These are phyloP conservation scores for Agrilus biguttatus DNA, from an alignment of 2,888 invertebrate genomes.

Conservation along the genomic window DNA sequence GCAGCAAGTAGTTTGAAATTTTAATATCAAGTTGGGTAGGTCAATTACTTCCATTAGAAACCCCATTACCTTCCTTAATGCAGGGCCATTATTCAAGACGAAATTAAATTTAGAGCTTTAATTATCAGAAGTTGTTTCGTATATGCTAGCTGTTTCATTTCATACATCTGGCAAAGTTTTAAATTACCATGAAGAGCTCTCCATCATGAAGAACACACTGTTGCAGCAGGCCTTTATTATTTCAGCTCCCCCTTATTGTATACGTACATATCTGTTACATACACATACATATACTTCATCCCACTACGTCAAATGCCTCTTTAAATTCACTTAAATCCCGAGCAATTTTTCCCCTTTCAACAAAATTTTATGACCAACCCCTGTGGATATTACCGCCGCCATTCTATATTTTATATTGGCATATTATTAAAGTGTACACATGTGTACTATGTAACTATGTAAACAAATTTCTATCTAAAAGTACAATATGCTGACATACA, in stretches of 20 bases:
- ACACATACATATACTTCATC: constrained; percentile 1
- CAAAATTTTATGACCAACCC: too few relatives aligned
- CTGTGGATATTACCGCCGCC: too few relatives aligned
- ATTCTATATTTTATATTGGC: too few relatives aligned
- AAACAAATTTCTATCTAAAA: too few relatives aligned
- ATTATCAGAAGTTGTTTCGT: constrained; percentile 12
- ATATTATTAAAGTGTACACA: too few relatives aligned
- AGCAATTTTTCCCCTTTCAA: too few relatives aligned
- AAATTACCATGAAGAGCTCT: constrained; percentile 13
- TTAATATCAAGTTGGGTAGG: constrained; percentile 7
- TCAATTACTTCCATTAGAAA: constrained; percentile 10
- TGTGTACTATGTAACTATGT: too few relatives aligned
- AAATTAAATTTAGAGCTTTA: constrained; percentile 12
- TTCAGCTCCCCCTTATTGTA: not conserved
- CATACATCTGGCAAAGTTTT: constrained; percentile 12
- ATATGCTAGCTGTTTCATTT: constrained; percentile 12
- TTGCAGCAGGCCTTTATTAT: constrained; percentile 5
- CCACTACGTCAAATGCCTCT: not conserved
- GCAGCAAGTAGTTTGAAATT: too few relatives aligned
- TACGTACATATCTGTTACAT: too few relatives aligned
- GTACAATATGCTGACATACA: too few relatives aligned
- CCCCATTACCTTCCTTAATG: constrained; percentile 9
- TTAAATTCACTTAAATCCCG: too few relatives aligned
- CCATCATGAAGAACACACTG: constrained; percentile 10
- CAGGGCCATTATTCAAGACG: constrained; percentile 9